A percentile compares a stretch with the other conserved stretches of the same genome.
phyloP scores from a whole-genome alignment of 2,113 vertebrate genomes.

The Gorsachius goisagi region DNA sequence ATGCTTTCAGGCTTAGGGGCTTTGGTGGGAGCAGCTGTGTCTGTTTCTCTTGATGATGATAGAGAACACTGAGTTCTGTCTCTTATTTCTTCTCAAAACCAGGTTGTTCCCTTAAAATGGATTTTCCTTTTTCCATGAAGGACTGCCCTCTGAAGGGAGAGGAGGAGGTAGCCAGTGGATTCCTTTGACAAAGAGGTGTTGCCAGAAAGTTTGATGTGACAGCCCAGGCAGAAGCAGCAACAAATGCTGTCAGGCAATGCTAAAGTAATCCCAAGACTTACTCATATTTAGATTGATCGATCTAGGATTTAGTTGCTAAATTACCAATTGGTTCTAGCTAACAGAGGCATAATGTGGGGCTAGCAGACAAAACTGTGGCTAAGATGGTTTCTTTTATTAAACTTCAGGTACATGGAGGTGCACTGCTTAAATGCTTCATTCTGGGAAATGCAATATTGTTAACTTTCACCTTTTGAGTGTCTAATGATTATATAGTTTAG shows the following conservation, averaged over 20 bases:
- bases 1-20: not conserved
- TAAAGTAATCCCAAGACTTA: not conserved
- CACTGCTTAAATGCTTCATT: not conserved
- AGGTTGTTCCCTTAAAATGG: not conserved
- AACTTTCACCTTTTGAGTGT: not conserved
- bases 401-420: not conserved
- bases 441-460: not conserved
- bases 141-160: not conserved
- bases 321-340: not conserved
- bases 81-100: not conserved
- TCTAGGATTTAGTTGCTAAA: not conserved
- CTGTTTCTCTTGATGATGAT: not conserved
- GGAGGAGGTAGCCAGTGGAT: not conserved
- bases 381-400: not conserved
- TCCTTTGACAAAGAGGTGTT: not conserved
- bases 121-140: not conserved
- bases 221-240: not conserved
- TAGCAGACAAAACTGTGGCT: not conserved
- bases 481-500: not conserved
- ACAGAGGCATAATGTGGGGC: not conserved
- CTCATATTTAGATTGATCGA: not conserved
- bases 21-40: not conserved
- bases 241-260: not conserved
- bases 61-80: not conserved
- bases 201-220: not conserved